Evolutionary conservation across 64 coral and sea anemone genomes (phyloP), one percentile per base, ranked within the genome.

Genomic region (Montipora foliosa): DNA sequence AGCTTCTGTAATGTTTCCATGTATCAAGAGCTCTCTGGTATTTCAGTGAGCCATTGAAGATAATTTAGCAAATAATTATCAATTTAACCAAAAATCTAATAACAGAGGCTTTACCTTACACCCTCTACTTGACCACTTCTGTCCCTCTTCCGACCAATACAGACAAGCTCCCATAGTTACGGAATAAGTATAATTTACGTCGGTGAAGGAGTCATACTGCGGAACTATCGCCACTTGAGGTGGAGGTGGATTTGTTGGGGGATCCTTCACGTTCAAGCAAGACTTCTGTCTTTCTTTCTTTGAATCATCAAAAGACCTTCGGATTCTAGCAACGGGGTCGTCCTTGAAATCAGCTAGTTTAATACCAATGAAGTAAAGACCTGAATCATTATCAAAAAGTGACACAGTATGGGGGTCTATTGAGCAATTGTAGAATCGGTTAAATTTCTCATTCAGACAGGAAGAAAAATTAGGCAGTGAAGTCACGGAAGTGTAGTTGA

Each of bases 251-350:
- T 75, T 91, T 17, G 92, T 97, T 10, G 92, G 95, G 16, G 95
- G 83, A 79, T 94, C 82, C 64, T 97, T 97, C 7, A 97, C 92
- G 52, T 80, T 22, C 15, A 97, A 49, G 76, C 95, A 97, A n/a
- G 95, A 94, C 29, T 93, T 85, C 58, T 92, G 92, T 49, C 24
- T 67, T 19, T 93, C 81, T 57, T 84, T 79, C 29, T 37, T 82
- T 21, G 48, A 74, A 21, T 16, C 52, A 72, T n/a, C 74, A 45
- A 92, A 94, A 16, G 83, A 88, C 64, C 44, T 89, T 47, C 84
- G 61, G 37, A 74, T 13, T 3, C 67, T 73, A 21, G 75, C 6
- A 66, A 2, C 45, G 73, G 82, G 44, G 7, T 5, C 47, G 44
- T 78, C 46, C 19, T 78, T 37, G 2, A n/a, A 16, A 7, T 50